Percentiles rank a stretch among this genome's conserved stretches.
These are phyloP conservation scores for Rynchops niger DNA, from an alignment of 2,113 vertebrate species.

Conservation along the genomic window DNA sequence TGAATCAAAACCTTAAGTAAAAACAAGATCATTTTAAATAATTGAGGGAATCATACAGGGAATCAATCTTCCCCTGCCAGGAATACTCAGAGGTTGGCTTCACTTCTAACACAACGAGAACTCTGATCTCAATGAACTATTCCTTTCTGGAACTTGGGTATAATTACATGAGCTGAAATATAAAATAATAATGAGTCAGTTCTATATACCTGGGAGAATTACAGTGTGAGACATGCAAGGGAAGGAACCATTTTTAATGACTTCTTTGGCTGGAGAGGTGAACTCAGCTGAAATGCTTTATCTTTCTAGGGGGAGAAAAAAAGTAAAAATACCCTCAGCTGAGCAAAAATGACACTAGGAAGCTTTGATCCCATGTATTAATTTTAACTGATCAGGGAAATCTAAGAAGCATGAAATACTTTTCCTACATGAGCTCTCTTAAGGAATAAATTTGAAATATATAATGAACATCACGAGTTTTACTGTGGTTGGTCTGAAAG, in stretches of 20 bases:
- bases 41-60: slow-evolving; percentile 43
- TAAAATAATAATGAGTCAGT: slow-evolving; percentile 60
- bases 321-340: background rate
- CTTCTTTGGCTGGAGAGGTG: slow-evolving; percentile 21
- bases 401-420: background rate
- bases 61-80: slow-evolving; percentile 56
- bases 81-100: slow-evolving; percentile 34
- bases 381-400: background rate
- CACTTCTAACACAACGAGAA: slow-evolving; percentile 44
- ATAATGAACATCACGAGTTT: background rate
- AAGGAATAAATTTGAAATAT: background rate
- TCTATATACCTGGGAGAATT: slow-evolving; percentile 55
- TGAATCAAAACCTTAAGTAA: slow-evolving; percentile 59
- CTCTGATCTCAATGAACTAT: slow-evolving; percentile 44
- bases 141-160: slow-evolving; percentile 27
- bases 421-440: background rate
- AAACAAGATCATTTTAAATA: slow-evolving; percentile 56
- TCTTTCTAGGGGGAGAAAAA: background rate
- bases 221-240: background rate
- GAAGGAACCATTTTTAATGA: slow-evolving; percentile 56
- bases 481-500: background rate
- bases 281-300: background rate
- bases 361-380: background rate
- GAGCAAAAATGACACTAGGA: background rate
- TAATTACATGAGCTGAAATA: slow-evolving; percentile 54